These are phyloP conservation scores for Tapirus terrestris DNA, from an alignment of 2,113 vertebrate genomes.

Conservation along the genomic window DNA sequence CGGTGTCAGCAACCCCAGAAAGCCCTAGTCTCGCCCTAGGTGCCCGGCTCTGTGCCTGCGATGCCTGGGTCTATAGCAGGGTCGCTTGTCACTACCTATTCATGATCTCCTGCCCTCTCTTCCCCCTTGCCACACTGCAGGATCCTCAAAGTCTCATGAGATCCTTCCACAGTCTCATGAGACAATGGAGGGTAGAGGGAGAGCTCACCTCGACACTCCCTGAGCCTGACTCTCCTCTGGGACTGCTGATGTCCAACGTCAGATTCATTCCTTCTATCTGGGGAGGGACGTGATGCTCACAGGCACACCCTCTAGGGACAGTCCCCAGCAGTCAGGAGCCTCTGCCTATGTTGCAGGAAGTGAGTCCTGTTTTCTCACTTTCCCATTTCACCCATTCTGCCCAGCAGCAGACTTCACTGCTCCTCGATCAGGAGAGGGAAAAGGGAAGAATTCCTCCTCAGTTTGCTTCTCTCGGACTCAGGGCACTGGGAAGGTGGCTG, in stretches of 20 bases:
- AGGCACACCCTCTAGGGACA: not conserved
- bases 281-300: rapidly evolving
- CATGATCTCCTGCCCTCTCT: rapidly evolving
- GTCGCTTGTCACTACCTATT: rapidly evolving
- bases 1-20: not conserved
- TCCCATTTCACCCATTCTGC: not conserved
- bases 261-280: rapidly evolving
- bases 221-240: not conserved
- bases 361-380: not conserved
- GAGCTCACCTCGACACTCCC: no score
- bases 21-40: not conserved
- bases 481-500: rapidly evolving
- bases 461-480: not conserved
- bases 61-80: rapidly evolving
- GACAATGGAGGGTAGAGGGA: not conserved
- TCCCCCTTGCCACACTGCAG: not conserved
- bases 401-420: not conserved
- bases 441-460: not conserved
- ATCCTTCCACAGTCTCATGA: not conserved
- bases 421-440: not conserved
- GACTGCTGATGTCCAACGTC: rapidly evolving
- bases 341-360: not conserved
- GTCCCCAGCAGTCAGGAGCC: not conserved
- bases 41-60: rapidly evolving
- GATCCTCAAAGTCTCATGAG: not conserved